These are phyloP conservation scores for Polyommatus icarus DNA, from an alignment of 2,888 invertebrate species.

Conservation along the genomic window DNA sequence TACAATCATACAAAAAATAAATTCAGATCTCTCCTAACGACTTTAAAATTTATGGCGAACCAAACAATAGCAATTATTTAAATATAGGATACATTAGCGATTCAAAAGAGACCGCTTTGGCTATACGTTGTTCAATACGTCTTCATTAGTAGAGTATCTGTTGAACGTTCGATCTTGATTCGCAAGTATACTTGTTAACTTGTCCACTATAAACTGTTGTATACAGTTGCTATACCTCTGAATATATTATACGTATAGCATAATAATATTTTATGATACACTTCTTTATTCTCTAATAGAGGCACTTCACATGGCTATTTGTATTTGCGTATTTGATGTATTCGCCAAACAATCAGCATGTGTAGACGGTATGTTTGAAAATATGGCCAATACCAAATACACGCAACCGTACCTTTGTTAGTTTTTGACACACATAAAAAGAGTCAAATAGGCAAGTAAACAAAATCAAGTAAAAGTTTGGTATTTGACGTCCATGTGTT, in stretches of 20 bases:
- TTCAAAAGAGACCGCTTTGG: slow-evolving; percentile 66
- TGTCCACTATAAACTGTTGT: slow-evolving; percentile 47
- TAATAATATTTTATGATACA: too few relatives aligned
- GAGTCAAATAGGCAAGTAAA: too few relatives aligned
- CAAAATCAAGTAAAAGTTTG: too few relatives aligned
- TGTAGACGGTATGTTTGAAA: too few relatives aligned
- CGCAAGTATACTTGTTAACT: slow-evolving; percentile 63
- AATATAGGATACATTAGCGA: slow-evolving; percentile 8
- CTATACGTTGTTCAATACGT: slow-evolving; percentile 79
- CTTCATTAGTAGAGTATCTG: slow-evolving; percentile 78
- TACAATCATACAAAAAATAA: neutral
- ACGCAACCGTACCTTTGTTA: too few relatives aligned
- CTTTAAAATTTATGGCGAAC: neutral
- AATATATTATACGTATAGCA: neutral
- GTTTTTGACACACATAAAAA: too few relatives aligned
- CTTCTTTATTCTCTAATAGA: too few relatives aligned
- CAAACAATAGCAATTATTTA: slow-evolving; percentile 18
- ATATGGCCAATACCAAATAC: too few relatives aligned
- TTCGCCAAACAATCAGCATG: too few relatives aligned
- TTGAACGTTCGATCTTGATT: slow-evolving; percentile 74
- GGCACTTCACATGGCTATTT: too few relatives aligned
- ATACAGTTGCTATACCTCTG: neutral
- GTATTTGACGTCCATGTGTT: too few relatives aligned
- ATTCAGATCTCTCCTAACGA: neutral
- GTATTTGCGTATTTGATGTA: too few relatives aligned